Evolutionary conservation across 2,113 vertebrate species (phyloP).

Genomic region (Osmerus eperlanus): DNA sequence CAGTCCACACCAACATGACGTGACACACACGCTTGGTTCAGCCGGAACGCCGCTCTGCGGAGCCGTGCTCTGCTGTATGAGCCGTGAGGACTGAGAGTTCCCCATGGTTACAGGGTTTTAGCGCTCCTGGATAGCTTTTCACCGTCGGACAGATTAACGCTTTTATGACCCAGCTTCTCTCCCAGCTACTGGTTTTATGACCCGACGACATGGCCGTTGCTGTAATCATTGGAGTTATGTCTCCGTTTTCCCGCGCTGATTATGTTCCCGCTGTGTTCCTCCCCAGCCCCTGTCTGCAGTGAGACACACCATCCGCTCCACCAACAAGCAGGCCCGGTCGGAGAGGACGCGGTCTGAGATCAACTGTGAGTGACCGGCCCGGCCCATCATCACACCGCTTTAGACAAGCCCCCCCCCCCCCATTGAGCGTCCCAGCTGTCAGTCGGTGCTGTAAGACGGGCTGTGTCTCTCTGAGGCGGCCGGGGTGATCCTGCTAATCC

Average conservation of each 20-base stretch:
- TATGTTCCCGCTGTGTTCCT: constrained; percentile 15
- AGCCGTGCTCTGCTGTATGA: too few relatives aligned
- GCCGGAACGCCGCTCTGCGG: too few relatives aligned
- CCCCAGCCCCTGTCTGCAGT: constrained; percentile 80
- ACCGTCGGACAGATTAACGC: too few relatives aligned
- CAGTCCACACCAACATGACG: background rate
- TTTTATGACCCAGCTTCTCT: too few relatives aligned
- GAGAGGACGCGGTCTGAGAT: constrained; percentile 93
- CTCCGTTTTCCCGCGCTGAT: background rate
- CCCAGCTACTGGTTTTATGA: too few relatives aligned
- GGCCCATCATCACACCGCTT: background rate
- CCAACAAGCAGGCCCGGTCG: constrained; percentile 82
- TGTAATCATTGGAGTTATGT: too few relatives aligned
- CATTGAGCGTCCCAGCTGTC: constrained; percentile 19
- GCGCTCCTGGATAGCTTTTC: too few relatives aligned
- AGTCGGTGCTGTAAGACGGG: background rate
- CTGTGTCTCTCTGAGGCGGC: too few relatives aligned
- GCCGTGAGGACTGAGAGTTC: too few relatives aligned
- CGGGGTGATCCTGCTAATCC: constrained; percentile 44
- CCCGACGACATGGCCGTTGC: too few relatives aligned
- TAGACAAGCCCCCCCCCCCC: constrained; percentile 1
- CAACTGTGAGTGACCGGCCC: constrained; percentile 81
- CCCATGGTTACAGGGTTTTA: too few relatives aligned
- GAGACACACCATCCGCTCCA: constrained; percentile 93
- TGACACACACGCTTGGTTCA: background rate